Percentiles rank a stretch among this genome's conserved stretches.
These are phyloP conservation scores for Rhinichthys osculus DNA, from an alignment of 2,797 vertebrate species.

Conservation along the genomic window DNA sequence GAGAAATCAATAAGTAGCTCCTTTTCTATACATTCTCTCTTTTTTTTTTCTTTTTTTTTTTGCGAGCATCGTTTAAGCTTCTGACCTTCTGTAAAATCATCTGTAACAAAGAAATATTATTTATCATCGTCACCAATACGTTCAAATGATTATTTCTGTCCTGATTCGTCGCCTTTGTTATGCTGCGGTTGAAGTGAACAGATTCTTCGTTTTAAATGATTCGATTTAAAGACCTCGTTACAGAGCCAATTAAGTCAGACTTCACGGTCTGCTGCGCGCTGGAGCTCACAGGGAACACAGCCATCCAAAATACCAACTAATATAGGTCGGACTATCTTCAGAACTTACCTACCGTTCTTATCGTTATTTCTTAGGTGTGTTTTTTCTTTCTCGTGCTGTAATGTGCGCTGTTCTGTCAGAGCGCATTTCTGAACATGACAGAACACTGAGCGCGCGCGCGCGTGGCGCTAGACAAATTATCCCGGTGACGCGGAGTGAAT, in stretches of 20 bases:
- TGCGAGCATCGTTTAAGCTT: constrained; percentile 10
- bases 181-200: not conserved
- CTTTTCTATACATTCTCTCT: constrained; percentile 5
- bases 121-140: not conserved
- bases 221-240: constrained; percentile 42
- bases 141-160: not conserved
- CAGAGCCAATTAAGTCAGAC: constrained; percentile 56
- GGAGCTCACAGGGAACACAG: constrained; percentile 30
- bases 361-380: constrained; percentile 1
- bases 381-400: constrained; percentile 9
- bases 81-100: constrained; percentile 33
- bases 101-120: constrained; percentile 10
- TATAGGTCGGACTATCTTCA: constrained; percentile 15
- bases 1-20: constrained; percentile 69
- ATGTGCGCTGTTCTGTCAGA: constrained; percentile 50
- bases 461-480: constrained; percentile 54
- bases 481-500: constrained; percentile 46
- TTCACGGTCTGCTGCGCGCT: constrained; percentile 49
- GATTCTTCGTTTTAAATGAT: constrained; percentile 31
- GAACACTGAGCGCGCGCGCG: constrained; percentile 37
- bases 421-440: constrained; percentile 52
- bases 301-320: constrained; percentile 33
- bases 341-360: not conserved
- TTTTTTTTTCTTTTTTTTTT: not conserved
- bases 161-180: constrained; percentile 9